Percentiles rank a stretch among this genome's conserved stretches.
These are phyloP conservation scores for Cartodere bifasciata DNA, from an alignment of 2,888 invertebrate species.

Conservation along the genomic window DNA sequence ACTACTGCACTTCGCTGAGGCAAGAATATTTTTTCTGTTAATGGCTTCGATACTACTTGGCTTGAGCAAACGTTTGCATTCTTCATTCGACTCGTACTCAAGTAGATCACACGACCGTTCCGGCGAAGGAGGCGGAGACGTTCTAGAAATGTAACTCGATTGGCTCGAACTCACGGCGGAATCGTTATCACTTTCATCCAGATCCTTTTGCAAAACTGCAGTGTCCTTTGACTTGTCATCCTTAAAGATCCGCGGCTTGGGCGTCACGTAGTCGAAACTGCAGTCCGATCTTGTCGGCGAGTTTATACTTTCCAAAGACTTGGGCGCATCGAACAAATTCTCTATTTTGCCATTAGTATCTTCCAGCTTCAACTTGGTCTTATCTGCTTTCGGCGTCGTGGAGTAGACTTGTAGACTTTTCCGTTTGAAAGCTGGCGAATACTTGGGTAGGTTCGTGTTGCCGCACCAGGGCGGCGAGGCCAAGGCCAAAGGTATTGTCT, in stretches of 20 bases:
- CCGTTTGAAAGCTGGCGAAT: slow-evolving; percentile 71
- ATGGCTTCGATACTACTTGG: slow-evolving; percentile 70
- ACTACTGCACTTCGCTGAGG: slow-evolving; percentile 75
- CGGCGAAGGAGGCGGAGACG: slow-evolving; percentile 62
- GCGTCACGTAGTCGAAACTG: slow-evolving; percentile 40
- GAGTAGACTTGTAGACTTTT: slow-evolving; percentile 55
- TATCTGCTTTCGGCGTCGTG: slow-evolving; percentile 15
- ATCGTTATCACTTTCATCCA: slow-evolving; percentile 71
- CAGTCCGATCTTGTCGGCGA: slow-evolving; percentile 45
- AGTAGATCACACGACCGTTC: slow-evolving; percentile 23
- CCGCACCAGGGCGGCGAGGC: slow-evolving; percentile 29
- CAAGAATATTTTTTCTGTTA: slow-evolving; percentile 75
- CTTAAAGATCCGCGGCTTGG: slow-evolving; percentile 13
- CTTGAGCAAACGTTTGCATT: slow-evolving; percentile 49
- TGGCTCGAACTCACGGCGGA: slow-evolving; percentile 78
- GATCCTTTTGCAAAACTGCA: slow-evolving; percentile 19
- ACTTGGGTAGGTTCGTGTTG: slow-evolving; percentile 51
- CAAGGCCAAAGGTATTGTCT: slow-evolving; percentile 18
- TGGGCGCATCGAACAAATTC: slow-evolving; percentile 34
- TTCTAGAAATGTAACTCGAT: slow-evolving; percentile 64
- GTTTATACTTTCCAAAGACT: slow-evolving; percentile 44
- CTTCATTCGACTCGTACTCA: slow-evolving; percentile 10
- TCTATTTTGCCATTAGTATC: slow-evolving; percentile 18
- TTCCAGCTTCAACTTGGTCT: slow-evolving; percentile 16
- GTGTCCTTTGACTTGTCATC: slow-evolving; percentile 8